Percentiles rank a stretch among this genome's conserved stretches.
phyloP scores from a whole-genome alignment of 53 echinoderm and acorn worm genomes.

The Paracentrotus lividus region DNA sequence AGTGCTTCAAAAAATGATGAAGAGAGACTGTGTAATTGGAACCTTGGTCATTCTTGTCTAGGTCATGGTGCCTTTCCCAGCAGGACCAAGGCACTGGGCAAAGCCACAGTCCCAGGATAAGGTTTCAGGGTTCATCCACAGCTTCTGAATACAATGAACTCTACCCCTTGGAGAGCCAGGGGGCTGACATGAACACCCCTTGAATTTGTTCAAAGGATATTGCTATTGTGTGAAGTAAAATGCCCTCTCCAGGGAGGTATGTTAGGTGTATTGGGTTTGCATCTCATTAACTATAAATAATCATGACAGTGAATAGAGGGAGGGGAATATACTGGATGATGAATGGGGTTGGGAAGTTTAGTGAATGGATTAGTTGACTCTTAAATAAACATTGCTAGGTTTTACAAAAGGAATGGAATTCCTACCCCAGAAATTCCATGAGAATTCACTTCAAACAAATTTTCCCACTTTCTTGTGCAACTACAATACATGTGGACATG shows the following conservation, averaged over 20 bases:
- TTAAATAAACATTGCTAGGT: slow-evolving; percentile 15
- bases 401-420: slow-evolving; percentile 49
- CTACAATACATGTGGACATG: not conserved
- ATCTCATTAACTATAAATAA: slow-evolving; percentile 71
- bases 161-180: slow-evolving; percentile 45
- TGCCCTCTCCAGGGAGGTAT: slow-evolving; percentile 57
- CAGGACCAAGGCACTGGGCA: not conserved
- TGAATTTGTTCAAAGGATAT: slow-evolving; percentile 68
- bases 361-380: slow-evolving; percentile 56
- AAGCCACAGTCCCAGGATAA: not conserved
- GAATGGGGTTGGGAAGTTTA: slow-evolving; percentile 66
- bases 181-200: slow-evolving; percentile 63
- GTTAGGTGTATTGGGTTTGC: slow-evolving; percentile 50
- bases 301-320: slow-evolving; percentile 27
- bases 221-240: slow-evolving; percentile 40
- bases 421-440: slow-evolving; percentile 26
- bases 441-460: slow-evolving; percentile 5
- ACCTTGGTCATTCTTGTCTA: slow-evolving; percentile 32
- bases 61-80: slow-evolving; percentile 15
- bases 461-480: not conserved
- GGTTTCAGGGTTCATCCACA: slow-evolving; percentile 17
- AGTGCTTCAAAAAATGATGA: slow-evolving; percentile 13
- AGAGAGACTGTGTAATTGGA: not conserved
- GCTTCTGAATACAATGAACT: slow-evolving; percentile 49
- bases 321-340: slow-evolving; percentile 54